These are phyloP conservation scores for Rhabditoides inermis DNA, from an alignment of 2,888 invertebrate genomes.

Conservation along the genomic window DNA sequence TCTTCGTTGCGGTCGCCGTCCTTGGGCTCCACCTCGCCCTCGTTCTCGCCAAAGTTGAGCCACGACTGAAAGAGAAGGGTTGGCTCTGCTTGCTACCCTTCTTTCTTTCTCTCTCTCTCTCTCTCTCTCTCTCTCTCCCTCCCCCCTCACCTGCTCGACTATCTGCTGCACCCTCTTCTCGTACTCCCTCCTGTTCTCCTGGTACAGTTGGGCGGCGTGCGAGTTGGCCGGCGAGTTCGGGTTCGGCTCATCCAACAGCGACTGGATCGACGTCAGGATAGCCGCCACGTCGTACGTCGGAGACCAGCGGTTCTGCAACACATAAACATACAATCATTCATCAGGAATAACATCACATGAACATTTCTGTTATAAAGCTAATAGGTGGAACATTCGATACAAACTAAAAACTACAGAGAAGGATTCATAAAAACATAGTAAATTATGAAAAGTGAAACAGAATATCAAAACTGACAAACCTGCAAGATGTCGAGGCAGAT, in stretches of 20 bases:
- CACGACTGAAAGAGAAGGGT: constrained; percentile 69
- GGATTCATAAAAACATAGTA: neutral
- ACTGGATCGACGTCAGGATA: constrained; percentile 98
- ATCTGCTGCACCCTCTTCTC: constrained; percentile 98
- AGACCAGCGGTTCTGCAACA: constrained; percentile 98
- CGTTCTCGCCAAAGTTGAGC: constrained; percentile 53
- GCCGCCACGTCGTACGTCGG: constrained; percentile 99
- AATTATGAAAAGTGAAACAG: neutral
- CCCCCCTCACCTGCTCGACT: constrained; percentile 77
- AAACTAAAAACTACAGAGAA: neutral
- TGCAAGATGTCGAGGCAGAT: constrained; percentile 50
- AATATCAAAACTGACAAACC: constrained; percentile 15
- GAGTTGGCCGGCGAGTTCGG: constrained; percentile 99
- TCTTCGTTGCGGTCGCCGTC: too few species aligned
- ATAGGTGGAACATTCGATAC: neutral
- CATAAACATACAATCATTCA: constrained; percentile 97
- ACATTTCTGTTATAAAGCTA: too few species aligned
- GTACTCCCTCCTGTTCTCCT: constrained; percentile 96
- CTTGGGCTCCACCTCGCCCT: constrained; percentile 37
- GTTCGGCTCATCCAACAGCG: constrained; percentile 97
- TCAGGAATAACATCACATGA: constrained; percentile 86
- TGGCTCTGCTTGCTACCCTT: constrained; percentile 58
- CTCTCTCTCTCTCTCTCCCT: neutral
- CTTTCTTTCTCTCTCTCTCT: neutral
- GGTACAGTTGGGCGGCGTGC: constrained; percentile 96